Percentiles rank a stretch among this genome's conserved stretches.
Conservation (phyloP, 92 coral and sea anemone species). For the Scolanthus callimorphus region DNA sequence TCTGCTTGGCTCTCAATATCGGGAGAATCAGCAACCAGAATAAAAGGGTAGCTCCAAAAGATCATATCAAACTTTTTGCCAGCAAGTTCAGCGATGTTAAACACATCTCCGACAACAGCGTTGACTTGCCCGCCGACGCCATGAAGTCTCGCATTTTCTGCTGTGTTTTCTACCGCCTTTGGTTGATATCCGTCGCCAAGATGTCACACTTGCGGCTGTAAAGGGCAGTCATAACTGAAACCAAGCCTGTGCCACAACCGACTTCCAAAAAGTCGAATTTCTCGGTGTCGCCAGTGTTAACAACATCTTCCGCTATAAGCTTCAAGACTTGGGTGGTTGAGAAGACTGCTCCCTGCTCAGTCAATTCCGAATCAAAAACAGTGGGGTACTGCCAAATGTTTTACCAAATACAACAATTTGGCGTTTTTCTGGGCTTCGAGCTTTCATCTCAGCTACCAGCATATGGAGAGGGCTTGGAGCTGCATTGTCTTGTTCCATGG, state of each 20-base stretch:
- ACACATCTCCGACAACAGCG: slow-evolving; percentile 33
- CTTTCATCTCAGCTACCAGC: slow-evolving; percentile 35
- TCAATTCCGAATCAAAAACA: slow-evolving; percentile 45
- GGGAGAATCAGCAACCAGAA: slow-evolving; percentile 13
- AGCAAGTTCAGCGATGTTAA: slow-evolving; percentile 28
- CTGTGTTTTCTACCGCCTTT: slow-evolving; percentile 39
- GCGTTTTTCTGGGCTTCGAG: slow-evolving; percentile 30
- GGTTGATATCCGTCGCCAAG: slow-evolving; percentile 53
- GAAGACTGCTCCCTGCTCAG: slow-evolving; percentile 25
- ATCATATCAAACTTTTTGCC: slow-evolving; percentile 43
- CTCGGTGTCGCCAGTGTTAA: slow-evolving; percentile 11
- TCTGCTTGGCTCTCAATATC: slow-evolving; percentile 14
- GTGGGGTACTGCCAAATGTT: slow-evolving; percentile 39
- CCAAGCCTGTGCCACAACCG: slow-evolving; percentile 52
- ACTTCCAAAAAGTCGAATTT: slow-evolving; percentile 35
- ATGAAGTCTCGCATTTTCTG: slow-evolving; percentile 41
- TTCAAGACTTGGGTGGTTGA: slow-evolving; percentile 16
- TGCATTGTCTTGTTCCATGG: neutral
- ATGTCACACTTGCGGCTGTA: slow-evolving; percentile 27
- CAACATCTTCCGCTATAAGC: slow-evolving; percentile 22
- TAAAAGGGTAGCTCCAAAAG: slow-evolving; percentile 49
- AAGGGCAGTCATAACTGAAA: slow-evolving; percentile 34
- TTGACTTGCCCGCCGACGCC: slow-evolving; percentile 43
- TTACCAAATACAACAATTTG: slow-evolving; percentile 34
- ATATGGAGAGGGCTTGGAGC: slow-evolving; percentile 11